Conservation (phyloP, 2,797 vertebrate species). For the Manis javanica region DNA sequence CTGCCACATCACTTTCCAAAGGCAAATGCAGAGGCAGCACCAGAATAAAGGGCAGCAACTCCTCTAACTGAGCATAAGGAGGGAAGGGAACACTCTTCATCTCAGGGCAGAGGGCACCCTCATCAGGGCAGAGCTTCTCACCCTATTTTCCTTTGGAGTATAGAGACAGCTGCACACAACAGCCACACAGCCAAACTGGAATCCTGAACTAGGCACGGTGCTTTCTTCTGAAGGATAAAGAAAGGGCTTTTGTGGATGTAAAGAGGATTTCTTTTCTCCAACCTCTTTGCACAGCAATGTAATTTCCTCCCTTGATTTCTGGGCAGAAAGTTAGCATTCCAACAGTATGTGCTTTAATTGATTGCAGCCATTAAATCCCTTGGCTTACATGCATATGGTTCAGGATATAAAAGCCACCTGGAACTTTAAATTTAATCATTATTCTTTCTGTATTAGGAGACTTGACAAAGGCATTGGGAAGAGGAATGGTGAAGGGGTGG, state of each 20-base stretch:
- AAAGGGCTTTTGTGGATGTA: slow-evolving; percentile 54
- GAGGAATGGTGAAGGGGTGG: not conserved
- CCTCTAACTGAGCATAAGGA: not conserved
- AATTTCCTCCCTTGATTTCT: slow-evolving; percentile 80
- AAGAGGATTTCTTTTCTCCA: not conserved
- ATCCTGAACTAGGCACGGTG: not conserved
- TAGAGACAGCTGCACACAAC: slow-evolving; percentile 26
- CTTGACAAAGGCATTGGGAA: slow-evolving; percentile 60
- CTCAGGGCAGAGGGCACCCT: not conserved
- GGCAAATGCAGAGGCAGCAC: not conserved
- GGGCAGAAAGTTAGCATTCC: slow-evolving; percentile 81
- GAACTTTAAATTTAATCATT: slow-evolving; percentile 70
- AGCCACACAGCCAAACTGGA: slow-evolving; percentile 35
- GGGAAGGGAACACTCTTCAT: not conserved
- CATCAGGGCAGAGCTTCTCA: not conserved
- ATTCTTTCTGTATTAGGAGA: slow-evolving; percentile 65
- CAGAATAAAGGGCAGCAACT: not conserved
- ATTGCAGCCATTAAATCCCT: slow-evolving; percentile 79
- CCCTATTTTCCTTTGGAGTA: slow-evolving; percentile 29
- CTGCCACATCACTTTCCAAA: slow-evolving; percentile 8
- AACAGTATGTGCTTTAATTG: slow-evolving; percentile 84
- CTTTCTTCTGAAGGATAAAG: slow-evolving; percentile 60
- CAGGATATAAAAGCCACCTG: slow-evolving; percentile 65
- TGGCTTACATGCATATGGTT: slow-evolving; percentile 62
- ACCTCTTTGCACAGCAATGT: slow-evolving; percentile 62